Evolutionary conservation across 2,113 vertebrate species (phyloP), one percentile per base, ranked within the genome.

Genomic region (Psammodynastes pulverulentus): DNA sequence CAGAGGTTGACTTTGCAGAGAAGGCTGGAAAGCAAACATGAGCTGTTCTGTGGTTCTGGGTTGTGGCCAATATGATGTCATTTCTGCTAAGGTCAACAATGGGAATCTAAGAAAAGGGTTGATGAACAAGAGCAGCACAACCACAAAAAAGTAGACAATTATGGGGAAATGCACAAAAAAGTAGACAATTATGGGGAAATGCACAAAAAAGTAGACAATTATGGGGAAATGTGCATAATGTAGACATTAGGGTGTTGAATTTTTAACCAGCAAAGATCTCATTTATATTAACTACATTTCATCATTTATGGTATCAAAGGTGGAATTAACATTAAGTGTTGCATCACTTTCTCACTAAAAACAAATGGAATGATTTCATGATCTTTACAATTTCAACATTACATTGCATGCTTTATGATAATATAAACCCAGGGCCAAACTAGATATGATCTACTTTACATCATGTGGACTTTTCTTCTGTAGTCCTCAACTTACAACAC

Each of bases 61-160:
- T 67, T 13, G 2, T 5, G 26, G 94, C 92, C 95, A 96, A 51
- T 79, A 94, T 97, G 95, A 96, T 86, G 24, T 97, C 96, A 96
- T 34, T 84, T 92, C 91, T 91, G 67, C 79, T 92, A 93, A 86
- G 12, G 53, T 34, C 91, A 91, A 92, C 93, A 96, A 95, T 92
- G 96, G 95, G 96, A 96, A 79, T 72, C 95, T 95, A 96, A 94
- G 94, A 96, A 67, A 95, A 94, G 90, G 17, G 89, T 96, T 95
- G 90, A 92, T 93, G 91, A 94, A 96, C 94, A 94, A 91, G 91
- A 90, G 91, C 72, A 91, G 24, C 93, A 93, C 93, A 93, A 52
- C 13, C 9, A 3, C 92, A 91, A 91, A 43, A 46, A 23, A 62
- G 6, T 26, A 85, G 4, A 39, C 90, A 72, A 52, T 24, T 95